These are phyloP conservation scores for Callithrix jacchus DNA, from an alignment of 2,113 vertebrate genomes.

Conservation along the genomic window DNA sequence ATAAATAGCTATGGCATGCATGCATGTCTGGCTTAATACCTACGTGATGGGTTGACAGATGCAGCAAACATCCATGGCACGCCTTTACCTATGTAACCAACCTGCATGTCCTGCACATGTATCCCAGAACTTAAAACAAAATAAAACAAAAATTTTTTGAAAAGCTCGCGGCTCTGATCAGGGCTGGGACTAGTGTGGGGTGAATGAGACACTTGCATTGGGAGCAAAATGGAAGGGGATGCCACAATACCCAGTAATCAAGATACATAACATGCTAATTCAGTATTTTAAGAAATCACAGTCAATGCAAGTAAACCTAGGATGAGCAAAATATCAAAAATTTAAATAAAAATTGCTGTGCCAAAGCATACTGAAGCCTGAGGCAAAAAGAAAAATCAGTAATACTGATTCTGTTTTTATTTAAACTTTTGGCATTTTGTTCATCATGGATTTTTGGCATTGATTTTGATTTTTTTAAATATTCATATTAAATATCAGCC, in stretches of 20 bases:
- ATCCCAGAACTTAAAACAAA: too few relatives aligned
- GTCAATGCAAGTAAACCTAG: slow-evolving; percentile 9
- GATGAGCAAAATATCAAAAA: slow-evolving; percentile 35
- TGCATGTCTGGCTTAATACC: too few relatives aligned
- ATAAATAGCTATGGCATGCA: too few relatives aligned
- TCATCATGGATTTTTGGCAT: slow-evolving; percentile 63
- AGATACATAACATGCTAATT: neutral
- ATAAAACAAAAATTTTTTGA: too few relatives aligned
- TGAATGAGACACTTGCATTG: neutral
- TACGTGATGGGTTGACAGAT: too few relatives aligned
- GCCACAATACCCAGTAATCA: neutral
- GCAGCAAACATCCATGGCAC: too few relatives aligned
- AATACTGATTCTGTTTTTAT: slow-evolving; percentile 51
- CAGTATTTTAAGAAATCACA: neutral
- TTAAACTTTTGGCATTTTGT: slow-evolving; percentile 63
- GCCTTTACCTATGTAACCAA: too few relatives aligned
- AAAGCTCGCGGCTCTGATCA: neutral
- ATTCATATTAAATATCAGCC: slow-evolving; percentile 42
- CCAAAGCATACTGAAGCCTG: neutral
- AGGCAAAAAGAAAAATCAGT: slow-evolving; percentile 52
- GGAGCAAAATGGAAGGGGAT: neutral
- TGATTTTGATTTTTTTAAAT: slow-evolving; percentile 54
- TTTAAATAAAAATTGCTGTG: slow-evolving; percentile 47
- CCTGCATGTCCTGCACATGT: too few relatives aligned
- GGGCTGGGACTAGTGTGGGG: too few relatives aligned